A percentile compares a stretch with the other conserved stretches of the same genome.
These are phyloP conservation scores for Coturnix japonica DNA, from an alignment of 2,113 vertebrate species.

Conservation along the genomic window DNA sequence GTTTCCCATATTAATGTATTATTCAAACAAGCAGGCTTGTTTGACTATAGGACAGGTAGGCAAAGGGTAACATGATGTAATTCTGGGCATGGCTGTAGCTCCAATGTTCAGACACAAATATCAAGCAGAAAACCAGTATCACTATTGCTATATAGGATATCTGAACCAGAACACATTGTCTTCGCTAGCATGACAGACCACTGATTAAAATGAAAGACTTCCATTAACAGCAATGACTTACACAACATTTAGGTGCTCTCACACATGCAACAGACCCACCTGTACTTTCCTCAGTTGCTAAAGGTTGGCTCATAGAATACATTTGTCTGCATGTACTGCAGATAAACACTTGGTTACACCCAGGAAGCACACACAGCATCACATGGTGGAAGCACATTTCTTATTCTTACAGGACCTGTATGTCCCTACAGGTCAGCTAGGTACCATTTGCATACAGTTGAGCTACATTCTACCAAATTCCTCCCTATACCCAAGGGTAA, in stretches of 20 bases:
- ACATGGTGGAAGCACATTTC: not conserved
- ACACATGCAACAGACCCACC: not conserved
- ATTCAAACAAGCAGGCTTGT: not conserved
- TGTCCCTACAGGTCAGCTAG: not conserved
- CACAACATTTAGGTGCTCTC: not conserved
- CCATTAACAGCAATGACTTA: not conserved
- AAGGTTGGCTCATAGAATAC: not conserved
- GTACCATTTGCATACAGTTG: not conserved
- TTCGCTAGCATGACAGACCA: not conserved
- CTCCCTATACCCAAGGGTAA: not conserved
- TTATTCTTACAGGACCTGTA: no score
- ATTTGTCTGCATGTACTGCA: not conserved
- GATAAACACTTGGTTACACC: not conserved
- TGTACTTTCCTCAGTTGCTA: not conserved
- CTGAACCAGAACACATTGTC: not conserved
- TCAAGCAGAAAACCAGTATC: not conserved
- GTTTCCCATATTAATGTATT: not conserved
- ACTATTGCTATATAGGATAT: no score
- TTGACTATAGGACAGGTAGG: not conserved
- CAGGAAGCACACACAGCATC: not conserved
- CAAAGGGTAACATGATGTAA: not conserved
- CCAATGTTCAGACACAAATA: not conserved
- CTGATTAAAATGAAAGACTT: not conserved
- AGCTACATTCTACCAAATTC: fast-evolving
- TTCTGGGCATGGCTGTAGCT: not conserved